Evolutionary conservation across 2,888 invertebrate genomes (phyloP), one percentile per base, ranked within the genome.

Genomic region (Amphipyra tragopoginis): DNA sequence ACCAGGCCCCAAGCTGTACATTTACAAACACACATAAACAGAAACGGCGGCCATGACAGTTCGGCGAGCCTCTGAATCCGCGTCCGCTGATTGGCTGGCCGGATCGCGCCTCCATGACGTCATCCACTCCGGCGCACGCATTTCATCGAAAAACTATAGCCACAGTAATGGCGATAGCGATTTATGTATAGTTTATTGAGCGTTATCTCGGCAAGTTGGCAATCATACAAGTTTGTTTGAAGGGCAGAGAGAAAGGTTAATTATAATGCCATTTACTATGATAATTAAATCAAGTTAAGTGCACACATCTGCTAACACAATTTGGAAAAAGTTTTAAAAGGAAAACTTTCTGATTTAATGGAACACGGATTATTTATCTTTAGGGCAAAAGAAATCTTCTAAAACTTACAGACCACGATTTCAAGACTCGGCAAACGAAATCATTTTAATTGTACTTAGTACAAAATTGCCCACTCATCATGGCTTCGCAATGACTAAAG

Each of bases 81-180:
- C 26, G 65, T 54, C 7, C 75, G 55, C 79, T 82, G 87, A 93
- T 93, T 93, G 92, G 93, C 52, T 61, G 79, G 80, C 36, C 59
- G 57, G 64, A 83, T 64, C 92, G 88, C 77, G 91, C 92, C 93
- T 92, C 86, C 79, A 66, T 92, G 88, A 91, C 91, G 90, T 91
- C 88, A 90, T 61, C 56, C 33, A 82, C 86, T 81, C 88, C 66
- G 62, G 86, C 89, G 87, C 89, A 87, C 72, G 79, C 75, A 76
- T 81, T 82, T 83, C 84, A 83, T 78, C 80, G 82, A 84, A 84
- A 83, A 82, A 82, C 75, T 77, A 68, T 66, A 59, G 56, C 54
- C 72, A 72, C 54, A 61, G 65, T 76, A 80, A 79, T 78, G 80
- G 84, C 80, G 83, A 75, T 75, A 84, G 84, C 86, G 87, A 68